A percentile compares a stretch with the other conserved stretches of the same genome.
phyloP scores from a whole-genome alignment of 2,888 invertebrate genomes.

The Caenorhabditis drosophilae region DNA sequence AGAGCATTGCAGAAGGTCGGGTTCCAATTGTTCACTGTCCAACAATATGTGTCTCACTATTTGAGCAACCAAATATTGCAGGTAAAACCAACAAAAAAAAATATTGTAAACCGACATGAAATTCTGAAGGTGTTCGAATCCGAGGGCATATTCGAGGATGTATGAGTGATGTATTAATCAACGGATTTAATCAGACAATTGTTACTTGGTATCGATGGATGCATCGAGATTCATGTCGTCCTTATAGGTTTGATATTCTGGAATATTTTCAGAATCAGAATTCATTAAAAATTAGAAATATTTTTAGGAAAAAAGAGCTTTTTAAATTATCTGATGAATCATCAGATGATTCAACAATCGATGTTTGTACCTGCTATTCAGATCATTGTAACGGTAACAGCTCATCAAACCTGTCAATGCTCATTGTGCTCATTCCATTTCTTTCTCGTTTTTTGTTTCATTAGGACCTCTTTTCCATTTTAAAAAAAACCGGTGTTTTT shows the following conservation, averaged over 20 bases:
- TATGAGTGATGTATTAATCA: slow-evolving; percentile 60
- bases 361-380: slow-evolving; percentile 67
- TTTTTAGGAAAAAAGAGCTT: slow-evolving; percentile 58
- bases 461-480: too few species aligned
- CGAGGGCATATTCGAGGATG: slow-evolving; percentile 66
- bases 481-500: too few species aligned
- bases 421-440: neutral
- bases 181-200: slow-evolving; percentile 67
- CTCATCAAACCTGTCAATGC: slow-evolving; percentile 7
- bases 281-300: neutral
- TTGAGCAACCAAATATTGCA: slow-evolving; percentile 63
- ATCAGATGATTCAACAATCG: slow-evolving; percentile 57
- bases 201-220: slow-evolving; percentile 66
- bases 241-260: slow-evolving; percentile 44
- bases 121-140: slow-evolving; percentile 53
- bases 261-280: neutral
- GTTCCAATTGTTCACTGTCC: slow-evolving; percentile 61
- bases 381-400: slow-evolving; percentile 69
- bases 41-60: slow-evolving; percentile 63
- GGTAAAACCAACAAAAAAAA: slow-evolving; percentile 39
- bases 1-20: slow-evolving; percentile 32
- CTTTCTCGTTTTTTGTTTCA: too few species aligned
- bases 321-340: slow-evolving; percentile 59
- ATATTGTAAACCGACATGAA: neutral
- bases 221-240: slow-evolving; percentile 63